Evolutionary conservation across 2,797 vertebrate species (phyloP), one percentile per base, ranked within the genome.

Genomic region (Orestias chungarensis): DNA sequence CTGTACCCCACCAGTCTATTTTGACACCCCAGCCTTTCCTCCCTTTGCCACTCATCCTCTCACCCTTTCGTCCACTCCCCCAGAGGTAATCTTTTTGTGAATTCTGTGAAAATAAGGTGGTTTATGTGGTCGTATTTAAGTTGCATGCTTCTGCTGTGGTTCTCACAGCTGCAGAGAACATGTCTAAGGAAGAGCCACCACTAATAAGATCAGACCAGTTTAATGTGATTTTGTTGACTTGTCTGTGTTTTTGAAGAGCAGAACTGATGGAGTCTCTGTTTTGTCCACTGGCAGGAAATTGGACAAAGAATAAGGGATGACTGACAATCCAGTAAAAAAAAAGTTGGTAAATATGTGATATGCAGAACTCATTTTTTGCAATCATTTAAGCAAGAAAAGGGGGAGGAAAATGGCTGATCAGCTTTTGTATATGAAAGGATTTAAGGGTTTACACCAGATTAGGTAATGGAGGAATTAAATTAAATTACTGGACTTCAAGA

Each of bases 81-180:
- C 88, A 89, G 90, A 85, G 91, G 89, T 95, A 95, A 93, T 73
- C 87, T 91, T 95, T 96, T 73, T 95, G 95, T 93, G 94, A 94
- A 96, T 96, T 96, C 95, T 96, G 95, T 96, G 90, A 87, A 93
- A 95, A 96, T 95, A 96, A 96, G 87, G 86, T 93, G 92, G 92
- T 95, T 96, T 96, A 88, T 90, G 96, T 96, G 94, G 66, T 49
- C 38, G 54, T 76, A 81, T 76, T 78, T 66, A 54, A 66, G 77
- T 71, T 78, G 52, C 93, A 82, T 17, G 91, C 11, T 95, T 94
- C 92, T 94, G 89, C 91, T 89, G 86, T 68, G 74, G 78, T 82
- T 81, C 64, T 72, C 75, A 71, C 59, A 82, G 70, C 79, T 69
- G 72, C 68, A 62, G 82, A 81, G 82, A 83, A 57, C 27, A 68